Base-by-base conservation (phyloP, 2,888 invertebrate genomes). In the Clepsis dumicolana region DNA sequence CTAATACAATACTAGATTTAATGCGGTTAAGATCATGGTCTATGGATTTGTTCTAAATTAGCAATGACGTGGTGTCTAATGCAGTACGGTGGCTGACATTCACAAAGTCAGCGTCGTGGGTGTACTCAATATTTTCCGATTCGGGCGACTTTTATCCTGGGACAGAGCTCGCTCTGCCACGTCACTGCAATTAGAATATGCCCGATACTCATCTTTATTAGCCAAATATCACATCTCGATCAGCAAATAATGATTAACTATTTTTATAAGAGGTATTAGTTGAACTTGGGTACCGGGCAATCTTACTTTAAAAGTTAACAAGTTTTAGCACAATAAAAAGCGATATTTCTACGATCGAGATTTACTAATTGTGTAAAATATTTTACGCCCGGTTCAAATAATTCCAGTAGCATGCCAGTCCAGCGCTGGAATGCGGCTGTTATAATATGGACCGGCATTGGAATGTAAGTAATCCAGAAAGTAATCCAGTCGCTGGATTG, bases 1-100 rank as follows among this genome's bases (percentile, higher is more conserved):
- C 63, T 67, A 67, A 67, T 50, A 57, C 61, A 54, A 54, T 27
- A 21, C 2, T 67, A 67, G 57, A 18, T 57, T 41, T 67, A 63
- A 67, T 63, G 62, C 57, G 62, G 56, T 63, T 67, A 63, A 57
- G 50, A 41, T 35, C 38, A 53, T 64, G 29, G 29, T 65, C 27
- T 65, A 44, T 53, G 52, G 27, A 16, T 60, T 59, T 41, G 38
- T 56, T 50, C 10, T 25, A 35, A 44, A 44, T 16, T 4, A 18
- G 16, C 16, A 16, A 2, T 8, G 16, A 18, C 41, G 41, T n/a
- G n/a, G n/a, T n/a, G n/a, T n/a, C n/a, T n/a, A n/a, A n/a, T n/a
- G n/a, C n/a, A n/a, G n/a, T n/a, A 8, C 32, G 10, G 32, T 32
- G 32, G 32, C 32, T 32, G 8, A 32, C 12, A 32, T 32, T 32